Evolutionary conservation across 2,888 invertebrate genomes (phyloP).

Genomic region (Aphodius granarius): DNA sequence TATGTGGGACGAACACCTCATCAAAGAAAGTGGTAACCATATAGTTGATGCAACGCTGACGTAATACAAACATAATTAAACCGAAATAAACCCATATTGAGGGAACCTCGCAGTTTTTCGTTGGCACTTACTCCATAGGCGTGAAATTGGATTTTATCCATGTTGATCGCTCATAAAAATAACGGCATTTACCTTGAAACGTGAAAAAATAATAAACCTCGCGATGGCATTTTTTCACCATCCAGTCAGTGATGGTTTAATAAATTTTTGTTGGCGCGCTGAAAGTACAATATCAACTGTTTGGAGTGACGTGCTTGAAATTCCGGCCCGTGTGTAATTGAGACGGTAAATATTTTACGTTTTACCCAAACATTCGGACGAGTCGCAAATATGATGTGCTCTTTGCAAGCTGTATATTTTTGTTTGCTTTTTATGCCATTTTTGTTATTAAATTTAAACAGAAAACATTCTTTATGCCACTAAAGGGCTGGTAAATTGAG

Average conservation of each 20-base stretch:
- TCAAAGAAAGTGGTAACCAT: no score
- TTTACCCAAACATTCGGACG: background rate
- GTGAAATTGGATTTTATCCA: background rate
- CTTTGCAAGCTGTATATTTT: background rate
- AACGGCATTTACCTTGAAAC: background rate
- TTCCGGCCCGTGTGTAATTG: background rate
- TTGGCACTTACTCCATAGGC: background rate
- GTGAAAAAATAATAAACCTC: background rate
- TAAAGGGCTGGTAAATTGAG: no score
- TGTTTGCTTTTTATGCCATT: background rate
- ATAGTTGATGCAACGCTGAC: background rate
- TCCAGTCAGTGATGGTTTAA: background rate
- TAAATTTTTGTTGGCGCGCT: background rate
- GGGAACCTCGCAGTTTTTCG: background rate
- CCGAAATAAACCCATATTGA: background rate
- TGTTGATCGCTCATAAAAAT: background rate
- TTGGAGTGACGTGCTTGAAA: background rate
- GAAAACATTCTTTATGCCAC: no score
- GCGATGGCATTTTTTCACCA: background rate
- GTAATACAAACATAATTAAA: background rate
- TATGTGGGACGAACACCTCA: no score
- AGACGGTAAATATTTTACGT: background rate
- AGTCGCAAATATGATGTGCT: background rate
- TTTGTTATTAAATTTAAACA: no score
- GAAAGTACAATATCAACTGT: background rate